phyloP scores from a whole-genome alignment of 2,113 vertebrate genomes.

The Dasyornis broadbenti region DNA sequence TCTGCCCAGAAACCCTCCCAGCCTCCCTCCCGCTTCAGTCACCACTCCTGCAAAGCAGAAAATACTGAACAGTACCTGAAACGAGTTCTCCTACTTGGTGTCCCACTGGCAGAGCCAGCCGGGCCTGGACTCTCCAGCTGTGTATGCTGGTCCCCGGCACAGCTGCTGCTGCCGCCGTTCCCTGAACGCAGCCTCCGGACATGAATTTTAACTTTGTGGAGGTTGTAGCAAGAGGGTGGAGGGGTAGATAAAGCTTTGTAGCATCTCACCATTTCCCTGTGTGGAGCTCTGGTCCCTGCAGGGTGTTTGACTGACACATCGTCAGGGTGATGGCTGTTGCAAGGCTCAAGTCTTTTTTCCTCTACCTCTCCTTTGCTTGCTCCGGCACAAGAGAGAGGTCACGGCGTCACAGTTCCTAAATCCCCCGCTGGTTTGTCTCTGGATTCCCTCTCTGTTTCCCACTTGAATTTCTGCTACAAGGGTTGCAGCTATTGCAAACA shows the following conservation, averaged over 20 bases:
- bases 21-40: background rate
- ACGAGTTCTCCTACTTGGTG: slow-evolving; percentile 71
- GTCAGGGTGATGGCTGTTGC: slow-evolving; percentile 57
- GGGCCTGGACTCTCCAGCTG: slow-evolving; percentile 52
- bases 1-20: slow-evolving; percentile 1
- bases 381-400: slow-evolving; percentile 47
- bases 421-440: slow-evolving; percentile 47
- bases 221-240: slow-evolving; percentile 75
- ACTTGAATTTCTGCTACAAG: slow-evolving; percentile 33
- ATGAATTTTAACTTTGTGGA: slow-evolving; percentile 81
- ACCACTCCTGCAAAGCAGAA: slow-evolving; percentile 11
- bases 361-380: slow-evolving; percentile 65
- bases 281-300: slow-evolving; percentile 77
- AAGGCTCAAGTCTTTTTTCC: slow-evolving; percentile 55
- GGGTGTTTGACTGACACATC: slow-evolving; percentile 84
- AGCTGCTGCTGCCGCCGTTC: slow-evolving; percentile 60
- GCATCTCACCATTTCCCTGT: slow-evolving; percentile 91
- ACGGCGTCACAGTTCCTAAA: slow-evolving; percentile 57
- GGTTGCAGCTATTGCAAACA: slow-evolving; percentile 69
- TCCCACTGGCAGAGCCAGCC: slow-evolving; percentile 32
- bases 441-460: slow-evolving; percentile 52
- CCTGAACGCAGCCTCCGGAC: slow-evolving; percentile 73
- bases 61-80: slow-evolving; percentile 79
- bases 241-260: slow-evolving; percentile 74
- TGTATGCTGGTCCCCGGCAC: slow-evolving; percentile 59